A percentile compares a stretch with the other conserved stretches of the same genome.
Conservation (phyloP, 2,888 invertebrate species). For the Pantelozetes paolii region DNA sequence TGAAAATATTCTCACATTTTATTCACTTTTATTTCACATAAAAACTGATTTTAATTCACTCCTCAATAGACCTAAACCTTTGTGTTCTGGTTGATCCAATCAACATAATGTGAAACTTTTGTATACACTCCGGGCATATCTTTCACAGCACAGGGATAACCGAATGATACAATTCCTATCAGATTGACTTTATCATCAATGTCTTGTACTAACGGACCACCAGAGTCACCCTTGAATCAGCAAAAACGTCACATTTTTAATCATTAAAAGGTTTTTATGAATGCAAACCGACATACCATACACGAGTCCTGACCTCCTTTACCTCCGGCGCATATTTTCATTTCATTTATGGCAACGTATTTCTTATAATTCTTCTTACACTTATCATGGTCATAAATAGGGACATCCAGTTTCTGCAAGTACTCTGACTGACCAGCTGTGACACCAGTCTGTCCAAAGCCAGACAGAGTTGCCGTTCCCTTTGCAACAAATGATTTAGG, state of each 20-base stretch:
- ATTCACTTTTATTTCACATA: too few species aligned
- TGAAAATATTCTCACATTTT: too few species aligned
- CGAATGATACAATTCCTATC: slow-evolving; percentile 40
- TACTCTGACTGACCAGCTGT: background rate
- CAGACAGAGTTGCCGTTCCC: background rate
- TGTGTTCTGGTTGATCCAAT: slow-evolving; percentile 39
- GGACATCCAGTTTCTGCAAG: slow-evolving; percentile 28
- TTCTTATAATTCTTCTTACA: slow-evolving; percentile 16
- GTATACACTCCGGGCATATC: slow-evolving; percentile 41
- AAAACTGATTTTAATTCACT: too few species aligned
- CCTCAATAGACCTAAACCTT: too few species aligned
- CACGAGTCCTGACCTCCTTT: slow-evolving; percentile 19
- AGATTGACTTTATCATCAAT: background rate
- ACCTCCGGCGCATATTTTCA: slow-evolving; percentile 39
- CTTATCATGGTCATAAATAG: slow-evolving; percentile 17
- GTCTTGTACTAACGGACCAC: slow-evolving; percentile 38
- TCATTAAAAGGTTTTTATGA: too few species aligned
- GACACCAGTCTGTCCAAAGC: slow-evolving; percentile 23
- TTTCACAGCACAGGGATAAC: slow-evolving; percentile 38
- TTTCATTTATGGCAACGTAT: slow-evolving; percentile 5
- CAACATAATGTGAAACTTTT: slow-evolving; percentile 36
- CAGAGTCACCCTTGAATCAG: slow-evolving; percentile 35
- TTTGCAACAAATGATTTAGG: background rate
- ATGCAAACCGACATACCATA: slow-evolving; percentile 26
- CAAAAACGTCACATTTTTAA: too few species aligned